Conservation (phyloP, 2,888 invertebrate genomes). For the Ectemnius continuus region DNA sequence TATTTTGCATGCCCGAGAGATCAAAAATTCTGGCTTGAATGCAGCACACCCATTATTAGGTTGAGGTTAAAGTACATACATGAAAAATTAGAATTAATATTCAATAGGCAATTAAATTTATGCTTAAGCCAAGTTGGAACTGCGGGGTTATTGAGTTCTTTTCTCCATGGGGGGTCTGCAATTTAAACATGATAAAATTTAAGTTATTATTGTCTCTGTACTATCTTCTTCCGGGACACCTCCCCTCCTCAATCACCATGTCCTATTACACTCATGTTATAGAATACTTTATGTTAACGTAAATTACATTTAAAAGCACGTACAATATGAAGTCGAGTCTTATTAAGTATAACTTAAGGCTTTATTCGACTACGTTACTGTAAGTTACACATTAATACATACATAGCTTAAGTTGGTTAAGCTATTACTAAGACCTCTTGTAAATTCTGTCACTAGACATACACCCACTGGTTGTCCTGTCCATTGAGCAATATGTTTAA, state of each 20-base stretch:
- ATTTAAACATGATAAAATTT: slow-evolving; percentile 19
- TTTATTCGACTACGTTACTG: slow-evolving; percentile 63
- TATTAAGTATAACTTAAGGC: slow-evolving; percentile 69
- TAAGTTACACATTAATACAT: slow-evolving; percentile 62
- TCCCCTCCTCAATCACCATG: slow-evolving; percentile 41
- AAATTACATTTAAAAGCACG: slow-evolving; percentile 45
- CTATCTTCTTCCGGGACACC: slow-evolving; percentile 19
- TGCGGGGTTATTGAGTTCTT: slow-evolving; percentile 34
- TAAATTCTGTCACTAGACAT: slow-evolving; percentile 59
- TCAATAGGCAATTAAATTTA: slow-evolving; percentile 28
- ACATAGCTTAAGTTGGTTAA: slow-evolving; percentile 71
- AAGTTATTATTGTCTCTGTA: slow-evolving; percentile 44
- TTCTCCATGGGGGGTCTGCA: slow-evolving; percentile 17
- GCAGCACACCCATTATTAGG: slow-evolving; percentile 48
- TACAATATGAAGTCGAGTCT: slow-evolving; percentile 51
- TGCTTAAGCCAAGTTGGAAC: slow-evolving; percentile 32
- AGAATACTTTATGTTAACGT: slow-evolving; percentile 51
- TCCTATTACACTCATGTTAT: slow-evolving; percentile 46
- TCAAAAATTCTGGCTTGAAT: slow-evolving; percentile 63
- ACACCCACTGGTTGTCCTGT: slow-evolving; percentile 44
- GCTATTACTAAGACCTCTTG: slow-evolving; percentile 55
- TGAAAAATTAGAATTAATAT: slow-evolving; percentile 22
- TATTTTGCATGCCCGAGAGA: not conserved
- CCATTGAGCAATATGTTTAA: slow-evolving; percentile 37
- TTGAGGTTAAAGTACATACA: slow-evolving; percentile 20